Evolutionary conservation across 2,888 invertebrate species (phyloP).

Genomic region (Scelioninae gen. 2): DNA sequence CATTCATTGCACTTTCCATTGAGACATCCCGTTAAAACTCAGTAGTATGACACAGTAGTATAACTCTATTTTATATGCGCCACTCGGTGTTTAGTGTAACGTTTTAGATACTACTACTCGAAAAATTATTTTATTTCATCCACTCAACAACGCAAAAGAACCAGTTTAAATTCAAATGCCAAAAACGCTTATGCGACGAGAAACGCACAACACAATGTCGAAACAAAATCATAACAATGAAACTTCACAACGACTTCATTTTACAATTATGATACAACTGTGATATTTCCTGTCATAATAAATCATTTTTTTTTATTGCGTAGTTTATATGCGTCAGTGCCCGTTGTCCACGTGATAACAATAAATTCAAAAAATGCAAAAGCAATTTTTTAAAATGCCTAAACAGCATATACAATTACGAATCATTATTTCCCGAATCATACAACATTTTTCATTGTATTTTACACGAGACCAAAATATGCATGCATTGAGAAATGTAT

Average conservation of each 20-base stretch:
- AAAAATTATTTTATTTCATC: too few species aligned
- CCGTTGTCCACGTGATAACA: too few species aligned
- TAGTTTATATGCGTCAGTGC: too few species aligned
- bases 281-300: neutral
- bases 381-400: too few species aligned
- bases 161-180: neutral
- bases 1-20: neutral
- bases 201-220: neutral
- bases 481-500: too few species aligned
- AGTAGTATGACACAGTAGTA: neutral
- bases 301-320: too few species aligned
- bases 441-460: too few species aligned
- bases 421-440: too few species aligned
- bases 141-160: neutral
- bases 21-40: neutral
- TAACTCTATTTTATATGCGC: neutral
- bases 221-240: slow-evolving; percentile 11
- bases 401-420: too few species aligned
- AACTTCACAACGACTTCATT: slow-evolving; percentile 2
- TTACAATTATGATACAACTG: slow-evolving; percentile 4
- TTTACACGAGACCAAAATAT: too few species aligned
- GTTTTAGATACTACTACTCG: too few species aligned
- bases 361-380: too few species aligned
- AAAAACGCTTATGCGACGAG: neutral
- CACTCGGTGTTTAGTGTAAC: neutral